A percentile compares a stretch with the other conserved stretches of the same genome.
Conservation (phyloP, 2,888 invertebrate genomes). For the Leptinotarsa juncta region DNA sequence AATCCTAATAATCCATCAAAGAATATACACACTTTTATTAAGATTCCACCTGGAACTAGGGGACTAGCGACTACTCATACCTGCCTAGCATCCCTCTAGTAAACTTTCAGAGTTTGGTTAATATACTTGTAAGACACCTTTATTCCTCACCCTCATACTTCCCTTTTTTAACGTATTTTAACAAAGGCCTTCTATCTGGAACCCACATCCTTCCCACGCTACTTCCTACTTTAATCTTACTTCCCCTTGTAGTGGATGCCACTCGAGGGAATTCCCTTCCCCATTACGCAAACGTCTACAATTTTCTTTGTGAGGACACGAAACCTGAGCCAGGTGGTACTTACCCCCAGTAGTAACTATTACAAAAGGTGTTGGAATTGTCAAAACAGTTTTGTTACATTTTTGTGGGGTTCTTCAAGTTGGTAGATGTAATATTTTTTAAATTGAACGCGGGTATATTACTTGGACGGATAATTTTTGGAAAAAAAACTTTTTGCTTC, state of each 20-base stretch:
- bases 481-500: no score
- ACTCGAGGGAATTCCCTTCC: not conserved
- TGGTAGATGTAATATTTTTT: no score
- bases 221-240: not conserved
- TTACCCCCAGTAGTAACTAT: not conserved
- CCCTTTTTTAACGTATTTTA: not conserved
- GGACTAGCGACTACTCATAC: not conserved
- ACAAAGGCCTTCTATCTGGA: not conserved
- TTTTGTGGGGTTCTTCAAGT: no score
- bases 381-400: not conserved
- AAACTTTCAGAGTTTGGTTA: not conserved
- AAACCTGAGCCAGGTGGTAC: not conserved
- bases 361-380: not conserved
- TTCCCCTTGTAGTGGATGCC: not conserved
- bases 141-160: not conserved
- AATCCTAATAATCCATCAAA: no score
- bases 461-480: no score
- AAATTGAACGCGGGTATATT: no score
- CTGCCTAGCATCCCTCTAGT: not conserved
- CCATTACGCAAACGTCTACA: not conserved
- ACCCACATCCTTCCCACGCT: constrained; percentile 10
- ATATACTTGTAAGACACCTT: not conserved
- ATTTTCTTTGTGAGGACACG: not conserved
- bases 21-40: not conserved
- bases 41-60: not conserved